A percentile compares a stretch with the other conserved stretches of the same genome.
Evolutionary conservation across 1,140 invertebrate genomes (phyloP).

Genomic region (Halesus radiatus): DNA sequence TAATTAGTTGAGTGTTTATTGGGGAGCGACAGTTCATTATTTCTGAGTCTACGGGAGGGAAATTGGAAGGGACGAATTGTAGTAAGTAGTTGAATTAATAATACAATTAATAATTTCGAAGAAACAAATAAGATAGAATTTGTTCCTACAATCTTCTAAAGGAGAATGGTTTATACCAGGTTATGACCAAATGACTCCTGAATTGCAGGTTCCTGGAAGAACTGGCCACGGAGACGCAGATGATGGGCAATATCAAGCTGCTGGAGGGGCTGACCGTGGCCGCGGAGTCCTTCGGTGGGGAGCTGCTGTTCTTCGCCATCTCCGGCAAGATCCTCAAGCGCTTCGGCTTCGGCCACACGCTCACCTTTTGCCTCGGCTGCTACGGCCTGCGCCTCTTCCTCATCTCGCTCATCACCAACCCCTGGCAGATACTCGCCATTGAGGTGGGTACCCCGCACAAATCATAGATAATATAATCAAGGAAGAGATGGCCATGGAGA

Average conservation of each 20-base stretch:
- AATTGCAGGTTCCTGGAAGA: constrained; percentile 78
- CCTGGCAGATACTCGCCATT: constrained; percentile 81
- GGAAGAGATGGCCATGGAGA: too few relatives aligned
- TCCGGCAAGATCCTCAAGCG: constrained; percentile 81
- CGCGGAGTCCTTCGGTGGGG: constrained; percentile 80
- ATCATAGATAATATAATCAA: too few relatives aligned
- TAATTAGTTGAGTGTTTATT: too few relatives aligned
- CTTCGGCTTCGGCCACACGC: constrained; percentile 79
- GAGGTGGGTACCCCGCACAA: constrained; percentile 67
- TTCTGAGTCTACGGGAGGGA: too few relatives aligned
- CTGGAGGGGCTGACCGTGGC: constrained; percentile 83
- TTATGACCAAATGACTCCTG: background rate
- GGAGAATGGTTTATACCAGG: too few relatives aligned
- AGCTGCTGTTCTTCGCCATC: constrained; percentile 81
- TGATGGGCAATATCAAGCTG: constrained; percentile 78
- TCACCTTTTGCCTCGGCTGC: constrained; percentile 79
- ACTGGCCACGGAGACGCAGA: constrained; percentile 73
- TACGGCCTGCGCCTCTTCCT: constrained; percentile 78
- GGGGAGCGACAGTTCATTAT: too few relatives aligned
- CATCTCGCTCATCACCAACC: constrained; percentile 78
- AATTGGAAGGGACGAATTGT: too few relatives aligned
- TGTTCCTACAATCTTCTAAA: too few relatives aligned
- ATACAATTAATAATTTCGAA: too few relatives aligned
- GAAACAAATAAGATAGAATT: too few relatives aligned
- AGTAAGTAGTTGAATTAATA: too few relatives aligned